Percentiles rank a stretch among this genome's conserved stretches.
phyloP scores from a whole-genome alignment of 2,113 vertebrate genomes.

The Periophthalmus modestus region DNA sequence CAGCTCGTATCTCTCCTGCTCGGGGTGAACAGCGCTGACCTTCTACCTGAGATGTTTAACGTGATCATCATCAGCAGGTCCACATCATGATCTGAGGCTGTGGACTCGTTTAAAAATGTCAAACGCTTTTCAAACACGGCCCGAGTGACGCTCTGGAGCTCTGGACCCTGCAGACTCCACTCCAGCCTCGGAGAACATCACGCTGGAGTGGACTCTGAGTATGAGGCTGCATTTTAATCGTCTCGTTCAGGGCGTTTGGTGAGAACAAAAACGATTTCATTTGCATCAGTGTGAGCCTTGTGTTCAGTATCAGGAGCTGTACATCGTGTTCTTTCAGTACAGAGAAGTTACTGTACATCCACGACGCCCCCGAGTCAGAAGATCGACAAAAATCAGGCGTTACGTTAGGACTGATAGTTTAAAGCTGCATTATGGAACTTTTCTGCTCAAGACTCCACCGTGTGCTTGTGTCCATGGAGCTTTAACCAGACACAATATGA shows the following conservation, averaged over 20 bases:
- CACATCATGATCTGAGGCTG: not conserved
- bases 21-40: no score
- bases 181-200: not conserved
- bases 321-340: not conserved
- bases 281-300: not conserved
- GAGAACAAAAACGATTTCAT: not conserved
- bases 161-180: not conserved
- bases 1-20: no score
- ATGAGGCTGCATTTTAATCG: not conserved
- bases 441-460: no score
- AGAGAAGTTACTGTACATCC: not conserved
- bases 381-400: not conserved
- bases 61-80: not conserved
- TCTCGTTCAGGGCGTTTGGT: not conserved
- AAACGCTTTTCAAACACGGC: conserved; percentile 12
- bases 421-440: no score
- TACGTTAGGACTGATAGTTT: not conserved
- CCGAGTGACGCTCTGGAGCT: conserved; percentile 18
- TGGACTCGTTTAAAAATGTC: not conserved
- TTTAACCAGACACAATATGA: no score
- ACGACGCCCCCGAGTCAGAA: not conserved
- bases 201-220: not conserved
- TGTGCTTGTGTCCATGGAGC: no score
- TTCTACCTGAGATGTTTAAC: not conserved
- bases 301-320: not conserved